Base-by-base conservation (phyloP, 92 coral and sea anemone genomes). In the Nematostella vectensis region DNA sequence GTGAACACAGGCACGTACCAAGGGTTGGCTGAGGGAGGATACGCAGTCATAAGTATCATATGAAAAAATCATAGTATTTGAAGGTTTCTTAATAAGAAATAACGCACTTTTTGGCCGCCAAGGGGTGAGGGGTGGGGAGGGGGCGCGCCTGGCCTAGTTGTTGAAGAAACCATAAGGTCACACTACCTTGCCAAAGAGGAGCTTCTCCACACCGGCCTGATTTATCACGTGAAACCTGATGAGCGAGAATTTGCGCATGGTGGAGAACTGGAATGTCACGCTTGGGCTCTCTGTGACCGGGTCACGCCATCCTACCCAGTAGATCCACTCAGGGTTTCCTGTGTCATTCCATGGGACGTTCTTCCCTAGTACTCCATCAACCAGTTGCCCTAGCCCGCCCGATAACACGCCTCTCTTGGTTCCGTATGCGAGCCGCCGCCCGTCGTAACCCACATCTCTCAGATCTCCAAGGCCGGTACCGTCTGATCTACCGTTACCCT, bases 221-320 rank as follows among this genome's bases (percentile, higher is more conserved):
- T 78, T 86, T n/a, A 82, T 62, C 12, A 79, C 76, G 47, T 93
- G 94, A 38, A 93, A 75, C 22, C 83, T 75, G 55, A 93, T 74
- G 45, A 71, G 63, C 6, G 86, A 65, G 61, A 93, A 93, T 48
- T 40, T 47, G 56, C 99, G 67, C 21, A 61, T 57, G 0, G 93
- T 25, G 12, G 88, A 81, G 56, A 93, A 93, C 48, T 79, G 65
- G 68, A 93, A 93, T n/a, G 83, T 71, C 42, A 87, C 72, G 8
- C 87, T 63, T 8, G 99, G 99, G 21, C 62, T 47, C 4, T 50
- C 56, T 18, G 86, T 82, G 48, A 48, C 29, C 25, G 68, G 57
- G 58, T 93, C 99, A 59, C 72, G 83, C 99, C 99, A 93, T 3
- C 99, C 99, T 19, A 93, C 71, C 99, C 99, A 93, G 23, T 72